These are phyloP conservation scores for Pangasius larnaudii DNA, from an alignment of 2,797 vertebrate genomes.

Conservation along the genomic window DNA sequence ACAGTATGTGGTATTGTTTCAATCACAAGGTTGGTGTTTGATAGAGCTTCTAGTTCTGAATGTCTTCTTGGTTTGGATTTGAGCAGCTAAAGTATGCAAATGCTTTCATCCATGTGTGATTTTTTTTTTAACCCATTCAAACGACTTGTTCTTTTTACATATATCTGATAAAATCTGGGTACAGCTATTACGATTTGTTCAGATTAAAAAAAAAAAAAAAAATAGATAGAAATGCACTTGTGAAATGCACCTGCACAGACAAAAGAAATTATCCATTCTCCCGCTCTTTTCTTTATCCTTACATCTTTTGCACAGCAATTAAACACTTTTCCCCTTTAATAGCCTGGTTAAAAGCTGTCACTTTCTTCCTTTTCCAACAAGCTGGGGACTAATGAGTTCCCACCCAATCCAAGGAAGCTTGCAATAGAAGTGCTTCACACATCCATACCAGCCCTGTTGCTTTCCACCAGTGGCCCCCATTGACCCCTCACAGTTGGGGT, in stretches of 20 bases:
- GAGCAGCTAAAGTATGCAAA: not conserved
- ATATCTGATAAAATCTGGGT: not conserved
- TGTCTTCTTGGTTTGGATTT: not conserved
- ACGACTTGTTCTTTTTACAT: not conserved
- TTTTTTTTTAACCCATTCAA: constrained; percentile 25
- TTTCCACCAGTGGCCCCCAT: constrained; percentile 74
- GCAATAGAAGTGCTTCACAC: constrained; percentile 76
- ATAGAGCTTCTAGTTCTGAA: not conserved
- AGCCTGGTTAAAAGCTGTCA: constrained; percentile 78
- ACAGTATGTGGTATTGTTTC: constrained; percentile 17
- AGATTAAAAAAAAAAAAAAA: constrained; percentile 12
- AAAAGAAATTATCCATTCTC: constrained; percentile 46
- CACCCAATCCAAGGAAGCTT: constrained; percentile 77
- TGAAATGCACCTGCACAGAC: constrained; percentile 68
- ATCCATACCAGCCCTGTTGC: constrained; percentile 69
- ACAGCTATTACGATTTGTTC: constrained; percentile 13
- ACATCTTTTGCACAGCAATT: constrained; percentile 70
- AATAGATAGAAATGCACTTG: not conserved
- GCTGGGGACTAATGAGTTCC: constrained; percentile 78
- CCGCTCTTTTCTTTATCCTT: constrained; percentile 51
- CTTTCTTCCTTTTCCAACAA: constrained; percentile 75
- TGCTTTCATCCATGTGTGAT: not conserved
- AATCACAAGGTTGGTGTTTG: not conserved
- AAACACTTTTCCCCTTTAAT: constrained; percentile 71
- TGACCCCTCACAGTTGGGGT: constrained; percentile 74